A percentile compares a stretch with the other conserved stretches of the same genome.
phyloP scores from a whole-genome alignment of 2,888 invertebrate genomes.

The Aproaerema taeniolella region DNA sequence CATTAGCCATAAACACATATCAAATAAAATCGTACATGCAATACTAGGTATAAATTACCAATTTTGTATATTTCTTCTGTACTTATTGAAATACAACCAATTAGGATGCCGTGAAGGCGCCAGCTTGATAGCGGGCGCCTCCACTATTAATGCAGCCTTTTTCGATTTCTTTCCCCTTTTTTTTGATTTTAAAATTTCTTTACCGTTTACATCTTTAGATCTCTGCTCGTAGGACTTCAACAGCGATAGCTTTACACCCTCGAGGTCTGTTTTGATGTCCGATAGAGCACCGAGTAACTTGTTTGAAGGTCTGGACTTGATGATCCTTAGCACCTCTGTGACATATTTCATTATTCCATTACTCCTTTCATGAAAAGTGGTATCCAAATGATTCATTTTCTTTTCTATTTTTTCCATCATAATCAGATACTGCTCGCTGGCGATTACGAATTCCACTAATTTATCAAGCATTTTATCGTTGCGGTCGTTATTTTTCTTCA shows the following conservation, averaged over 20 bases:
- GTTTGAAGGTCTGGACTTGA: background rate
- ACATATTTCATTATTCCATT: slow-evolving; percentile 50
- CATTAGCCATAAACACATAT: too few species aligned
- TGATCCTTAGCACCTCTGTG: slow-evolving; percentile 35
- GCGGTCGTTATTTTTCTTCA: too few species aligned
- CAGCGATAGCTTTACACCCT: background rate
- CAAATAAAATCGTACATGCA: too few species aligned
- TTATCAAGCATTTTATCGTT: slow-evolving; percentile 49
- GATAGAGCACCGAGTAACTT: background rate
- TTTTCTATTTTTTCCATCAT: slow-evolving; percentile 50
- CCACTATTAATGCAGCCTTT: too few species aligned
- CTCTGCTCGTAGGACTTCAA: background rate
- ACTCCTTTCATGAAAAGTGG: slow-evolving; percentile 45
- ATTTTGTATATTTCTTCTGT: too few species aligned
- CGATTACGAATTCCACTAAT: slow-evolving; percentile 54
- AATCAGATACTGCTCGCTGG: slow-evolving; percentile 53
- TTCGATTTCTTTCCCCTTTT: too few species aligned
- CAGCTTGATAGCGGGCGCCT: too few species aligned
- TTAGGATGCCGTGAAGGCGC: too few species aligned
- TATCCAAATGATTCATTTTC: slow-evolving; percentile 47
- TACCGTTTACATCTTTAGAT: too few species aligned
- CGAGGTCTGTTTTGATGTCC: background rate
- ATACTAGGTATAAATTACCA: too few species aligned
- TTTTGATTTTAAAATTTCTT: too few species aligned
- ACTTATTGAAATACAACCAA: too few species aligned